Evolutionary conservation across 2,888 invertebrate genomes (phyloP), one percentile per base, ranked within the genome.

Genomic region (Pristionchus exspectatus): DNA sequence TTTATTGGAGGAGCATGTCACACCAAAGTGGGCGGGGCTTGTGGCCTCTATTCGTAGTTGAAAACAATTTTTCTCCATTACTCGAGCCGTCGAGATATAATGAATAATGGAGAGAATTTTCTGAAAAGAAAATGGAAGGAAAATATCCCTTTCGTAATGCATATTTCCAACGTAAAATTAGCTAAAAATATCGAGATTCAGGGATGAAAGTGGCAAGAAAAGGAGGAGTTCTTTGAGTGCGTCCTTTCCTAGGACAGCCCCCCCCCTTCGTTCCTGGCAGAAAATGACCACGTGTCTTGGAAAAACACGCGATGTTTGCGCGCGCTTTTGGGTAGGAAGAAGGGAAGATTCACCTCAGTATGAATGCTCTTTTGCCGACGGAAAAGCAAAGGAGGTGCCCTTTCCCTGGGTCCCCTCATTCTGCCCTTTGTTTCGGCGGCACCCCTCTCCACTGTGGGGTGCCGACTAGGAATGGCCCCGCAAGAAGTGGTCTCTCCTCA

Each of bases 221-320:
- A 24, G 63, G 59, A 59, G n/a, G 63, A 63, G 24, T 63, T 24
- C 63, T n/a, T 21, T 10, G 63, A 63, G 63, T 24, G 63, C 63
- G 63, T 9, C 24, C 69, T 72, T 33, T 72, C 30, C 69, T 14
- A 33, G 69, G 30, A 72, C 69, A 30, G 27, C 16, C 33, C 33
- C 30, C 69, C 10, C 3, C 33, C 27, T 33, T 30, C 27, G 0
- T 63, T 3, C 16, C 69, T 72, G 69, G 63, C 69, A 30, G 30
- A 33, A 72, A 72, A 30, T 27, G 27, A 30, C 69, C 69, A 72
- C 33, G 69, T 72, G 69, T 0, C 30, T 10, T 0, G 30, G 27
- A 14, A 72, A 72, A 72, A 72, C 69, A 72, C 27, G 63, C n/a
- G 63, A 12, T 33, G 18, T 72, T 72, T 72, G 69, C 69, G 66